A percentile compares a stretch with the other conserved stretches of the same genome.
Evolutionary conservation across 2,797 vertebrate genomes (phyloP).

Genomic region (Agapornis canus): DNA sequence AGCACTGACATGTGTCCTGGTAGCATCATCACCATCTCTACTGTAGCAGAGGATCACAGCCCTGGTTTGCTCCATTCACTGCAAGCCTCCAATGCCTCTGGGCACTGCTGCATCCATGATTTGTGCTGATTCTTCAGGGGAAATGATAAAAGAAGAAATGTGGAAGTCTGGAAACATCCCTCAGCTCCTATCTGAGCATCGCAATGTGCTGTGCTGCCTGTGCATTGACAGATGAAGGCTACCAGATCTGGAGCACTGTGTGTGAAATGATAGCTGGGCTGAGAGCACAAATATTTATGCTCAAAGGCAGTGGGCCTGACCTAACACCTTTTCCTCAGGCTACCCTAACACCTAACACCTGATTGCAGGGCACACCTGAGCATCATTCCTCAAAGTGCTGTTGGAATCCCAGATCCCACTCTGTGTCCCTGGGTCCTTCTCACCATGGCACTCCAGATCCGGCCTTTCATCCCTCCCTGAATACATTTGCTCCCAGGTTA

Average conservation of each 20-base stretch:
- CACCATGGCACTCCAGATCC: accelerated
- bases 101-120: background rate
- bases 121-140: background rate
- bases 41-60: background rate
- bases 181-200: background rate
- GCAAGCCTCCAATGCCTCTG: background rate
- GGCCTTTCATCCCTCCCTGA: background rate
- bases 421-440: accelerated
- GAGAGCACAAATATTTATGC: background rate
- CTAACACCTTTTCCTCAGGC: background rate
- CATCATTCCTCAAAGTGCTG: background rate
- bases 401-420: background rate
- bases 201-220: accelerated
- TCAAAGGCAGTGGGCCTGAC: background rate
- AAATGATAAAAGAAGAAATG: background rate
- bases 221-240: background rate
- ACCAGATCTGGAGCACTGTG: background rate
- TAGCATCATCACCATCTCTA: background rate
- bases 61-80: background rate
- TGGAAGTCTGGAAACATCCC: background rate
- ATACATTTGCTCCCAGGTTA: background rate
- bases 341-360: background rate
- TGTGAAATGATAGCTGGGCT: background rate
- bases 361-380: background rate
- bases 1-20: background rate